Percentiles rank a stretch among this genome's conserved stretches.
phyloP scores from a whole-genome alignment of 1,140 invertebrate species.

The Plectus sambesii region DNA sequence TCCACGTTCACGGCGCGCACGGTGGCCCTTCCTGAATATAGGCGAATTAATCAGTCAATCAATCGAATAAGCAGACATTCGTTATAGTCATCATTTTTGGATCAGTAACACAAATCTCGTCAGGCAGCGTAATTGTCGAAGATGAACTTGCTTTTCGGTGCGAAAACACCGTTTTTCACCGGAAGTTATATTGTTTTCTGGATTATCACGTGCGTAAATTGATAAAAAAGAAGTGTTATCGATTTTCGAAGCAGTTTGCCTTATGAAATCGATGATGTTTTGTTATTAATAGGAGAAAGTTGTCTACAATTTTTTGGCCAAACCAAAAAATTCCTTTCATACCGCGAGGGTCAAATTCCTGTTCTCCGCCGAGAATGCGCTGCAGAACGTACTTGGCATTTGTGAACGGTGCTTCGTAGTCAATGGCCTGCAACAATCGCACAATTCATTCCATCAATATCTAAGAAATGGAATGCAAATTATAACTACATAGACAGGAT shows the following conservation, averaged over 20 bases:
- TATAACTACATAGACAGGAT: too few relatives aligned
- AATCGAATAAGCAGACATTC: too few relatives aligned
- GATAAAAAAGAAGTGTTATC: conserved; percentile 23
- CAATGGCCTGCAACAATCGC: conserved; percentile 38
- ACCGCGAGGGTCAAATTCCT: conserved; percentile 36
- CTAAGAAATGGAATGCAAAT: too few relatives aligned
- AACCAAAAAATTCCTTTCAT: neutral
- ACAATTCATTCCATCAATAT: too few relatives aligned
- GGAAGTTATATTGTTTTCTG: too few relatives aligned
- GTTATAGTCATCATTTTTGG: too few relatives aligned
- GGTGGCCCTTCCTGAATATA: conserved; percentile 33
- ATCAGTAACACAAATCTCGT: too few relatives aligned
- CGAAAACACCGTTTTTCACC: too few relatives aligned
- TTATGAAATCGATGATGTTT: conserved; percentile 22
- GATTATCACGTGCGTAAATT: too few relatives aligned
- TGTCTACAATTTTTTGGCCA: conserved; percentile 1
- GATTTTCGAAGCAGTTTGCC: conserved; percentile 42
- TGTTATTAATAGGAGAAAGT: neutral
- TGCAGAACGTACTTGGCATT: conserved; percentile 51
- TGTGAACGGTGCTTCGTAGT: conserved; percentile 48
- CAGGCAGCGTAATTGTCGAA: too few relatives aligned
- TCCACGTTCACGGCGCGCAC: conserved; percentile 32
- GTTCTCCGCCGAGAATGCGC: conserved; percentile 48
- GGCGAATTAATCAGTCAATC: too few relatives aligned
- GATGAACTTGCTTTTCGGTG: too few relatives aligned